Percentiles rank a stretch among this genome's conserved stretches.
Evolutionary conservation across 2,797 vertebrate species (phyloP).

Genomic region (Gymnothorax javanicus): DNA sequence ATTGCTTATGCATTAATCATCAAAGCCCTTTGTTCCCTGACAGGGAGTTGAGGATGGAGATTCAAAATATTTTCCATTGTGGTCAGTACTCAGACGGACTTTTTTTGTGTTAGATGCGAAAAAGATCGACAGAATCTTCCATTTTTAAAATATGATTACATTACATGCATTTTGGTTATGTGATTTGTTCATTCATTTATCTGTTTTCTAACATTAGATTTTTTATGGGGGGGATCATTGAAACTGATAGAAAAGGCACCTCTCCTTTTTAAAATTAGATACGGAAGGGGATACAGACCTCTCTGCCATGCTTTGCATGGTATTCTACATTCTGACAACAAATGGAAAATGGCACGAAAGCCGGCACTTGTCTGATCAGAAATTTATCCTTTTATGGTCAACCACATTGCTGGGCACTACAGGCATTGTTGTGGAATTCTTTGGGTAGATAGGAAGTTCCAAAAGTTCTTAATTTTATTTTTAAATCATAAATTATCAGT

Average conservation of each 20-base stretch:
- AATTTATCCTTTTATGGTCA: neutral
- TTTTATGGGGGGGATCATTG: neutral
- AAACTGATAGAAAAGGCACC: neutral
- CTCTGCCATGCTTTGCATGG: neutral
- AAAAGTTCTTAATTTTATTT: too few relatives aligned
- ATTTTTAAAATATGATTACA: neutral
- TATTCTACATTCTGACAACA: neutral
- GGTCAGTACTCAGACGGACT: neutral
- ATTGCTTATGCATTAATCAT: slow-evolving; percentile 5
- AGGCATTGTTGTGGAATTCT: neutral
- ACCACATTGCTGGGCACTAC: slow-evolving; percentile 1
- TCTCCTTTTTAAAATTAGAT: neutral
- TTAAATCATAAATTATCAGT: neutral
- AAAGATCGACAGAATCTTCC: neutral
- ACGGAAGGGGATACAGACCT: neutral
- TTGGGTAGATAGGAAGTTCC: neutral
- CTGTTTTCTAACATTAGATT: too few relatives aligned
- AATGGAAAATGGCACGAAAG: slow-evolving; percentile 16
- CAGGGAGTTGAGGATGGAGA: slow-evolving; percentile 1
- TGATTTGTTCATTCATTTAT: neutral
- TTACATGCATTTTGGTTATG: neutral
- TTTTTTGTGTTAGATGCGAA: neutral
- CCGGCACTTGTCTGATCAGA: slow-evolving; percentile 8
- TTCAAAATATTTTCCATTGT: neutral
- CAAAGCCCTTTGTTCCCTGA: neutral